A percentile compares a stretch with the other conserved stretches of the same genome.
Evolutionary conservation across 2,888 invertebrate species (phyloP).

Genomic region (Ichneumoninae sp.): DNA sequence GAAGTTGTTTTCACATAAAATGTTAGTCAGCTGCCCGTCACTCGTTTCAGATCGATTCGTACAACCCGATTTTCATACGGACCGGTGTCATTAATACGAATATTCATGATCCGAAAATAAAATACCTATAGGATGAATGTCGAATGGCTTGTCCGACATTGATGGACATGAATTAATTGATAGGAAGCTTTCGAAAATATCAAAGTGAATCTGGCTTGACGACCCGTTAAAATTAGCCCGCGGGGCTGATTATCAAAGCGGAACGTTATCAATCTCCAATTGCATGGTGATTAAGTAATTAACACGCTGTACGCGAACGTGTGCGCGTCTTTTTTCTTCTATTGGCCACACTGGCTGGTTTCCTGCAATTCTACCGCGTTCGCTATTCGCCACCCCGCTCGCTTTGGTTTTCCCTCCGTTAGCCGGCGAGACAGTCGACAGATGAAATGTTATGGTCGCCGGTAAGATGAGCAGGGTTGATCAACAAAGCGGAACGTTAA

Average conservation of each 20-base stretch:
- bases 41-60: not conserved
- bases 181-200: constrained; percentile 31
- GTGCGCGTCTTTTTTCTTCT: not conserved
- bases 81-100: constrained; percentile 22
- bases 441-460: constrained; percentile 49
- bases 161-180: constrained; percentile 53
- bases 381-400: not conserved
- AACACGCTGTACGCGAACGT: not conserved
- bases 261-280: constrained; percentile 5
- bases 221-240: not conserved
- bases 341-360: not conserved
- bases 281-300: constrained; percentile 16
- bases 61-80: not conserved
- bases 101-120: constrained; percentile 28
- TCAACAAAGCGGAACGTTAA: not conserved
- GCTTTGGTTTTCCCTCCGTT: constrained; percentile 2
- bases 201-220: constrained; percentile 38
- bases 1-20: too few species aligned
- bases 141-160: constrained; percentile 13
- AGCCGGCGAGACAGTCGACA: constrained; percentile 4
- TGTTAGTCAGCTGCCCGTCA: not conserved
- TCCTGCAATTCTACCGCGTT: not conserved
- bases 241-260: not conserved
- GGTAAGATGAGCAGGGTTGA: constrained; percentile 45
- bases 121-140: constrained; percentile 1